These are phyloP conservation scores for Iphiclides podalirius DNA, from an alignment of 2,888 invertebrate genomes.

Conservation along the genomic window DNA sequence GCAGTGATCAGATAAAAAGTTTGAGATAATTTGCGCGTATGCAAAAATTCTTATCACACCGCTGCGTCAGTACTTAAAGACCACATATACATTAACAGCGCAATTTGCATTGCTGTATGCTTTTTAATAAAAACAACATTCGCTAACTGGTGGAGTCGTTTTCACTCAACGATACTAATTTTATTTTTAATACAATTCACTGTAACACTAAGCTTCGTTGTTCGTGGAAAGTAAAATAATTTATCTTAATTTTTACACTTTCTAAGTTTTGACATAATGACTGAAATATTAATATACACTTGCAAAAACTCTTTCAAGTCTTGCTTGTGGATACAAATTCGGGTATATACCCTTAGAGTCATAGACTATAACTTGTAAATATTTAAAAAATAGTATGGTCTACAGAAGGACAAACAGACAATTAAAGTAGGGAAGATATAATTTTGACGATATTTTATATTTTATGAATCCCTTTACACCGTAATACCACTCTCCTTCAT, in stretches of 20 bases:
- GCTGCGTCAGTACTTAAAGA: not conserved
- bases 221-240: not conserved
- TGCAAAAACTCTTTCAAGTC: too few relatives aligned
- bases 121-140: not conserved
- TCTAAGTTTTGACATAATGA: too few relatives aligned
- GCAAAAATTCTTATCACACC: conserved; percentile 12
- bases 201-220: not conserved
- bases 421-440: too few relatives aligned
- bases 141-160: conserved; percentile 1
- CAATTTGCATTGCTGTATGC: conserved; percentile 7
- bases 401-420: too few relatives aligned
- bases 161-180: conserved; percentile 2
- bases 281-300: too few relatives aligned
- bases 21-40: not conserved
- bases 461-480: too few relatives aligned
- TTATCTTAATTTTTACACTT: not conserved
- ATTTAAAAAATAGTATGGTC: too few relatives aligned
- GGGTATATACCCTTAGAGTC: too few relatives aligned
- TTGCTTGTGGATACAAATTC: too few relatives aligned
- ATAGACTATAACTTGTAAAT: too few relatives aligned
- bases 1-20: conserved; percentile 5
- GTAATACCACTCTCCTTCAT: too few relatives aligned
- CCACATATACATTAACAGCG: conserved; percentile 2
- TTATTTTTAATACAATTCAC: not conserved
- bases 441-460: too few relatives aligned